Percentiles rank a stretch among this genome's conserved stretches.
Conservation (phyloP, 2,113 vertebrate genomes). For the cattle (Bos taurus) region DNA sequence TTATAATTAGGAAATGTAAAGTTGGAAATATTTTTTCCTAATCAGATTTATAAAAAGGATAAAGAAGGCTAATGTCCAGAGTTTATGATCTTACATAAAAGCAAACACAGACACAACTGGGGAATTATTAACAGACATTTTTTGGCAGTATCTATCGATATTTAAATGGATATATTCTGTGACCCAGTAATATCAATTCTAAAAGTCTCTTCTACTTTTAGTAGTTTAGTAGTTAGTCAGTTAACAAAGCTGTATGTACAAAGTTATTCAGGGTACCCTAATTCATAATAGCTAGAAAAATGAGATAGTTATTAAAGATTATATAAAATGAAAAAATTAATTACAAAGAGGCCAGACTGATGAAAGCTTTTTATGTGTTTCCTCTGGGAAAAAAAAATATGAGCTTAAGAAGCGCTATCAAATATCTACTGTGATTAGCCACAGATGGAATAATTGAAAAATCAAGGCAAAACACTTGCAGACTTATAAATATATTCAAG, state of each 20-base stretch:
- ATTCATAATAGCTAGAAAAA: not conserved
- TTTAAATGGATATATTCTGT: not conserved
- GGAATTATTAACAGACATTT: not conserved
- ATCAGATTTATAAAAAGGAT: not conserved
- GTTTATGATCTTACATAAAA: not conserved
- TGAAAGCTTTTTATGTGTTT: not conserved
- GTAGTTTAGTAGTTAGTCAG: too few species aligned
- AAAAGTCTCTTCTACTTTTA: not conserved
- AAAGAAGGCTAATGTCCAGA: not conserved
- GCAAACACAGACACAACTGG: not conserved
- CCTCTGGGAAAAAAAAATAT: not conserved
- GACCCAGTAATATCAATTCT: not conserved
- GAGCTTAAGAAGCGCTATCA: not conserved
- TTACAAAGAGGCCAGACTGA: not conserved
- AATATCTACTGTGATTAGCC: not conserved
- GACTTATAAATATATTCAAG: not conserved
- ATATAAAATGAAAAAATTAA: not conserved
- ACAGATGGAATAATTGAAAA: not conserved
- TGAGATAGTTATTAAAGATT: not conserved
- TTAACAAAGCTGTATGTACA: not conserved
- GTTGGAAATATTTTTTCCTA: not conserved
- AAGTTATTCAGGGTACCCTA: not conserved
- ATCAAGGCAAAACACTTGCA: not conserved
- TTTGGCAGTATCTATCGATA: not conserved
- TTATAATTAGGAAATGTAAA: not conserved